Evolutionary conservation across 2,888 invertebrate genomes (phyloP).

Genomic region (Diaphora mendica): DNA sequence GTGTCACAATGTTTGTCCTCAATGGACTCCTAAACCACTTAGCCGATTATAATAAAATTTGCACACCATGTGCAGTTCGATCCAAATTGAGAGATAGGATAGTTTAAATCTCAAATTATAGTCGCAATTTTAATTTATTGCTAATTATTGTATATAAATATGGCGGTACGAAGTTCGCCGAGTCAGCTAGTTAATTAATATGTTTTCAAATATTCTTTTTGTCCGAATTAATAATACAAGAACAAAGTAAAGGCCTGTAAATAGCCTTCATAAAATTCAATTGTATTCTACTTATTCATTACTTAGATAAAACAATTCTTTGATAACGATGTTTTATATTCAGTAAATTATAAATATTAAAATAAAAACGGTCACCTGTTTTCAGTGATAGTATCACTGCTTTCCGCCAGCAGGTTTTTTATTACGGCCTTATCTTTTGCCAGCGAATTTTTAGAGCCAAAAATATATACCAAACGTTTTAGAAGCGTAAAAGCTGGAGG

Average conservation of each 20-base stretch:
- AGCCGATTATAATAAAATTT: too few relatives aligned
- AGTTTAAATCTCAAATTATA: too few relatives aligned
- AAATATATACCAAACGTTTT: constrained; percentile 11
- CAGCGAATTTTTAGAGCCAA: constrained; percentile 1
- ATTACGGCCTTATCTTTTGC: constrained; percentile 20
- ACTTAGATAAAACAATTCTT: neutral
- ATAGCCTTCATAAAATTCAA: neutral
- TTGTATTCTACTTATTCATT: neutral
- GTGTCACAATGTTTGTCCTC: too few relatives aligned
- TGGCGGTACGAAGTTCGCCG: too few relatives aligned
- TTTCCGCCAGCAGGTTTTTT: constrained; percentile 19
- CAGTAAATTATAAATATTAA: constrained; percentile 17
- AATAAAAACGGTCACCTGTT: constrained; percentile 10
- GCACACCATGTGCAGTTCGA: too few relatives aligned
- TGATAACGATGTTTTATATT: constrained; percentile 12
- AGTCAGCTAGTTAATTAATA: too few relatives aligned
- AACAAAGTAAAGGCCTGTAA: neutral
- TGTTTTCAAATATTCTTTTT: neutral
- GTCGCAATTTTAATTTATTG: too few relatives aligned
- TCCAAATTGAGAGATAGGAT: too few relatives aligned
- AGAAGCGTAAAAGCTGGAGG: constrained; percentile 21
- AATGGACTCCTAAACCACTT: too few relatives aligned
- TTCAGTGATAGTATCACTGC: constrained; percentile 17
- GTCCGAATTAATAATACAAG: neutral
- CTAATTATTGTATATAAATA: too few relatives aligned